Evolutionary conservation across 2,113 vertebrate species (phyloP), one percentile per base, ranked within the genome.

Genomic region (Naja naja): DNA sequence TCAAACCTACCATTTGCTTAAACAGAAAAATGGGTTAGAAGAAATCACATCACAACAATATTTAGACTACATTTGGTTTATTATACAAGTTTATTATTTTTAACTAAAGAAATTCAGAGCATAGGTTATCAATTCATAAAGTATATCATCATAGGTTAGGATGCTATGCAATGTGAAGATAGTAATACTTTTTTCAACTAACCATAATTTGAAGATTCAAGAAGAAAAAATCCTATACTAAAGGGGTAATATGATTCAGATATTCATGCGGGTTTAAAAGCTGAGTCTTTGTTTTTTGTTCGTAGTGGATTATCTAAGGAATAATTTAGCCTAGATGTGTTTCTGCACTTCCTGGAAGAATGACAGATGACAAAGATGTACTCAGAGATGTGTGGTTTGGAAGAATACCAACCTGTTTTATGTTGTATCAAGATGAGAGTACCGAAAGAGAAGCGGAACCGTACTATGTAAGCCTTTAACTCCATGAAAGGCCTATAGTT

Each of bases 361-460:
- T 99, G 99, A 98, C 99, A 99, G 99, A 99, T 99, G 99, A 99
- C 98, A 99, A 99, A 98, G 99, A 99, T 95, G 99, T 99, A 14
- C 97, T 99, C 97, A 98, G 99, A 96, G 99, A 99, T 95, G 99
- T 99, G 54, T 99, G 99, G 99, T 99, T 99, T 94, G 99, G 99
- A 87, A 97, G 98, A 97, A 99, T 99, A 97, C 99, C 99, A 47
- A 98, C 99, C 88, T 99, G 99, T 95, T 99, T 99, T 96, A 99
- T 98, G 0, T 95, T 99, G 34, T 98, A 99, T 97, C 99, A 99
- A 96, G 99, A 99, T 94, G 99, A 99, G 95, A 98, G 98, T 94
- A 99, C 99, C 0, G 99, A 99, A 96, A 98, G 99, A 74, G 99
- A 99, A 97, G 98, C 98, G 49, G 99, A 99, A 85, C 98, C 99